A percentile compares a stretch with the other conserved stretches of the same genome.
phyloP scores from a whole-genome alignment of 2,797 vertebrate species.

The Coilia nasus region DNA sequence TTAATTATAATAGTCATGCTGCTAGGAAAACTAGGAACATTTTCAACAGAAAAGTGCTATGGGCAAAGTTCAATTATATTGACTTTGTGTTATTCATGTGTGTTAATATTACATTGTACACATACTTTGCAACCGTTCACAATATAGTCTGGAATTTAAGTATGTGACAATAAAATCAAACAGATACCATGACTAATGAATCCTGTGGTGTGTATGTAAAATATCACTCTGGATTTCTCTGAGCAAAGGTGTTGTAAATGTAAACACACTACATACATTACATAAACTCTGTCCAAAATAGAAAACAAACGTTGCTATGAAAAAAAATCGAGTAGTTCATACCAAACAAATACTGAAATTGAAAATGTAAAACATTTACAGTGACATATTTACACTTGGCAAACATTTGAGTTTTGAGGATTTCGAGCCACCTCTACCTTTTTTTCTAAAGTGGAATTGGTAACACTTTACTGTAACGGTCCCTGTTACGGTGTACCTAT shows the following conservation, averaged over 20 bases:
- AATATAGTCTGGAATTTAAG: neutral
- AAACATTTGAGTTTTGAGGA: neutral
- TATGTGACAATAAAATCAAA: constrained; percentile 8
- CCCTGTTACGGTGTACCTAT: too few species aligned
- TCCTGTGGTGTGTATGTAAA: neutral
- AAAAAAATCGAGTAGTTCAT: neutral
- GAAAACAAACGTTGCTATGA: neutral
- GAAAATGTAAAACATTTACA: neutral
- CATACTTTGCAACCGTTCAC: neutral
- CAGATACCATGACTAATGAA: neutral
- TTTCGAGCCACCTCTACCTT: neutral
- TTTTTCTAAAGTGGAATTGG: neutral
- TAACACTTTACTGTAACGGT: too few species aligned
- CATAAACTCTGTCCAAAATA: neutral
- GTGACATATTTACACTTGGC: neutral
- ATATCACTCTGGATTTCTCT: neutral
- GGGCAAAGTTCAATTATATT: neutral
- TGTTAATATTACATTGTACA: neutral
- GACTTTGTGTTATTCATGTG: neutral
- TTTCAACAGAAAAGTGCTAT: neutral
- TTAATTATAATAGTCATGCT: neutral
- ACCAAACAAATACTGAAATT: neutral
- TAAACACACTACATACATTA: neutral
- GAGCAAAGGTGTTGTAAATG: neutral
- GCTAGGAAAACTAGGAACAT: neutral